Percentiles rank a stretch among this genome's conserved stretches.
These are phyloP conservation scores for Hapalemur alaotrensis DNA, from an alignment of 2,797 vertebrate species.

Conservation along the genomic window DNA sequence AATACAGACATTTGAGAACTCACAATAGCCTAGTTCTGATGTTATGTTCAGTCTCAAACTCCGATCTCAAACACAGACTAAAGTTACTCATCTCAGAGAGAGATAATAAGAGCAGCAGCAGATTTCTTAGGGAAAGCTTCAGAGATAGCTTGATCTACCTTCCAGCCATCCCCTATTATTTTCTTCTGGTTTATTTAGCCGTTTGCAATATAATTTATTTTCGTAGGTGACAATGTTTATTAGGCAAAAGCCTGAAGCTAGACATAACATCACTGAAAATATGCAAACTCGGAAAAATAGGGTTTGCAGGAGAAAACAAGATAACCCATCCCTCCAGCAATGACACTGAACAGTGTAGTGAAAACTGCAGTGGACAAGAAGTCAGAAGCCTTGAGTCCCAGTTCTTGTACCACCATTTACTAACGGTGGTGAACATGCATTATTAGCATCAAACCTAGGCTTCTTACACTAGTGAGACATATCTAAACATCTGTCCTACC, in stretches of 20 bases:
- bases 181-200: neutral
- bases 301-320: neutral
- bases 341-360: accelerated
- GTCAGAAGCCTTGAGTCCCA: neutral
- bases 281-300: neutral
- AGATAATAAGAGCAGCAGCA: neutral
- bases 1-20: neutral
- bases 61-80: neutral
- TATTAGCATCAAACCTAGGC: accelerated
- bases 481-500: neutral
- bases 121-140: neutral
- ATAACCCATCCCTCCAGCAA: neutral
- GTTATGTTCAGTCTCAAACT: neutral
- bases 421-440: accelerated
- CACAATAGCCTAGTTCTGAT: neutral
- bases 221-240: neutral
- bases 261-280: slow-evolving; percentile 27
- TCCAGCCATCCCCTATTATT: neutral
- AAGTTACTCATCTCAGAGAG: neutral
- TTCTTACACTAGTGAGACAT: neutral
- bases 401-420: neutral
- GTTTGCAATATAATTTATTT: neutral
- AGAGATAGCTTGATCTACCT: neutral
- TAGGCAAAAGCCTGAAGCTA: slow-evolving; percentile 14
- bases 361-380: neutral